Percentiles rank a stretch among this genome's conserved stretches.
These are phyloP conservation scores for Stictonetta naevosa DNA, from an alignment of 2,113 vertebrate species.

Conservation along the genomic window DNA sequence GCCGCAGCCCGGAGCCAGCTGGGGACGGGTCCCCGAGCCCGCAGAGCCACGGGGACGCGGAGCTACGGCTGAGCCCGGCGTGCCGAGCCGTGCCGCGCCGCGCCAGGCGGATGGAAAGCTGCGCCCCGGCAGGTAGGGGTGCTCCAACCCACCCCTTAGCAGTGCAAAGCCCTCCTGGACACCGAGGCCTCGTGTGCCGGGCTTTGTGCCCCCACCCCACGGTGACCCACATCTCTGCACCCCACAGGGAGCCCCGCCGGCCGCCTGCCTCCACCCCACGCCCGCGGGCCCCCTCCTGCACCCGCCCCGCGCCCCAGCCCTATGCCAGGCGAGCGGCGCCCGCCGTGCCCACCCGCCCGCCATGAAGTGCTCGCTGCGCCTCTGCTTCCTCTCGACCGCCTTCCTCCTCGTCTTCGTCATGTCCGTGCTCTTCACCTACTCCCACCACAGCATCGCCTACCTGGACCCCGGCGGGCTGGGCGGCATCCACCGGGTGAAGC, in stretches of 20 bases:
- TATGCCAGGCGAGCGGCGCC: conserved; percentile 30
- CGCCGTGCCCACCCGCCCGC: conserved; percentile 24
- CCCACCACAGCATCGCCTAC: conserved; percentile 90
- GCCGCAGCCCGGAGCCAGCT: not conserved
- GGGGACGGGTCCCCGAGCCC: not conserved
- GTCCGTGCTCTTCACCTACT: conserved; percentile 94
- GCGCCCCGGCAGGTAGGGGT: conserved; percentile 8
- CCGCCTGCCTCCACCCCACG: conserved; percentile 23
- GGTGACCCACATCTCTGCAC: not conserved
- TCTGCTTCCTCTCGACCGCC: conserved; percentile 90
- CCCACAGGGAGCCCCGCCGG: conserved; percentile 34
- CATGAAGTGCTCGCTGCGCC: conserved; percentile 91
- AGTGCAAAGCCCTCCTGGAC: not conserved
- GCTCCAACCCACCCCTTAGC: not conserved
- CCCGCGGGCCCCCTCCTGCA: not conserved
- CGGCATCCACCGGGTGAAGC: conserved; percentile 86
- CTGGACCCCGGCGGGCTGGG: conserved; percentile 85
- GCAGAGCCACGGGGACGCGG: not conserved
- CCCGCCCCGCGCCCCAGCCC: conserved; percentile 41
- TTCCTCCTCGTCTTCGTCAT: conserved; percentile 91
- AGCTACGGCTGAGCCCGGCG: not conserved
- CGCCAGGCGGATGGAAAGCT: conserved; percentile 42
- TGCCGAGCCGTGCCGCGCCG: not conserved
- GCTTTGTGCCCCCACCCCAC: accelerated
- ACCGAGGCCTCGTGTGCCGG: too few relatives aligned